These are phyloP conservation scores for Characodon lateralis DNA, from an alignment of 2,797 vertebrate genomes.

Conservation along the genomic window DNA sequence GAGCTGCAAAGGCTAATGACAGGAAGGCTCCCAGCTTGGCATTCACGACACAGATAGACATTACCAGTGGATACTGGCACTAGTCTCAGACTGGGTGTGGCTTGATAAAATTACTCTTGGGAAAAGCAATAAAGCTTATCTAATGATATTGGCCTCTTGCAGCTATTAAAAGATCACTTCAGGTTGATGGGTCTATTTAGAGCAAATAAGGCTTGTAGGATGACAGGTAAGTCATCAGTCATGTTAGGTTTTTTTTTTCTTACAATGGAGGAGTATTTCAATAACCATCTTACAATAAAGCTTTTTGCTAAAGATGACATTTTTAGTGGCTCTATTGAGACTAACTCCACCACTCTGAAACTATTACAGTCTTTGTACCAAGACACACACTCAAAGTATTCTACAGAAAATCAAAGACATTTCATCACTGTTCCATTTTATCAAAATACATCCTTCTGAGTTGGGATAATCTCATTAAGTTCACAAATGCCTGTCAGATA, in stretches of 20 bases:
- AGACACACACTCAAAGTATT: too few species aligned
- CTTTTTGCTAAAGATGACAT: not conserved
- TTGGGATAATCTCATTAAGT: too few species aligned
- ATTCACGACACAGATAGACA: conserved; percentile 60
- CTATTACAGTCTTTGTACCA: too few species aligned
- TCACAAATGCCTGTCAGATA: too few species aligned
- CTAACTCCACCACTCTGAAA: too few species aligned
- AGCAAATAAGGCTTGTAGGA: conserved; percentile 11
- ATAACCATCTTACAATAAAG: conserved; percentile 1
- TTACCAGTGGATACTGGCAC: conserved; percentile 46
- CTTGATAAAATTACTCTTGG: conserved; percentile 59
- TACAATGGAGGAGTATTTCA: not conserved
- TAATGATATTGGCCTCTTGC: conserved; percentile 36
- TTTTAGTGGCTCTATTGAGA: not conserved
- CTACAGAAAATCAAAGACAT: too few species aligned
- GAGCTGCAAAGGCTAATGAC: conserved; percentile 42
- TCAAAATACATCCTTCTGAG: too few species aligned
- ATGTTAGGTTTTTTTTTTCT: not conserved
- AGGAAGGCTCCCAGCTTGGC: conserved; percentile 58
- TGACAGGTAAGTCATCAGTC: conserved; percentile 23
- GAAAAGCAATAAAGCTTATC: conserved; percentile 58
- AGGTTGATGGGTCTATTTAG: conserved; percentile 31
- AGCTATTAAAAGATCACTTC: conserved; percentile 54
- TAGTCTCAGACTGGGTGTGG: conserved; percentile 46
- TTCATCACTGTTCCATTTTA: too few species aligned